Conservation (phyloP, 2,113 vertebrate genomes). For the Strigops habroptila region DNA sequence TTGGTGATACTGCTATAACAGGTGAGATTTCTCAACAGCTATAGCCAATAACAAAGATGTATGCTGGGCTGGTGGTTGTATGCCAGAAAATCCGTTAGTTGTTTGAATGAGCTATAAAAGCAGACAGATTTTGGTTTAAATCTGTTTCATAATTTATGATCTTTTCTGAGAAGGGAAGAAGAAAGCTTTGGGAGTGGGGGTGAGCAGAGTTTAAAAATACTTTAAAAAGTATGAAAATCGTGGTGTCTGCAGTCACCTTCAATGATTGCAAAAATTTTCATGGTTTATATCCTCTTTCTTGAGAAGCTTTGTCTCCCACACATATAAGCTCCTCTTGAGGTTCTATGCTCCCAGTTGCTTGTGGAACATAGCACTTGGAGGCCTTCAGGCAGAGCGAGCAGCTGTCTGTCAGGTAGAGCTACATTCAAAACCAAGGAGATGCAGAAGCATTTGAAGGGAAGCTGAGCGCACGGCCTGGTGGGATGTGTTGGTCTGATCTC, state of each 20-base stretch:
- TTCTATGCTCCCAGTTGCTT: background rate
- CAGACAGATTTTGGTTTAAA: background rate
- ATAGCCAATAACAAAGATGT: background rate
- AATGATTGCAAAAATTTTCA: background rate
- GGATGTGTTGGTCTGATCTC: background rate
- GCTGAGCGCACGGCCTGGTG: too few relatives aligned
- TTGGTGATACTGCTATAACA: background rate
- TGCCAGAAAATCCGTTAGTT: background rate
- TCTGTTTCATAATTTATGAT: background rate
- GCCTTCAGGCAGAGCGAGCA: background rate
- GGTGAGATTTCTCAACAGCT: background rate
- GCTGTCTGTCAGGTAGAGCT: background rate
- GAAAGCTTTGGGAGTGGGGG: background rate
- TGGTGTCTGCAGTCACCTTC: background rate
- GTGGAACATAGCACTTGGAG: background rate
- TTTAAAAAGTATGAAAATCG: background rate
- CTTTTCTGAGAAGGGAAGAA: background rate
- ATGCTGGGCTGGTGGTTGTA: background rate
- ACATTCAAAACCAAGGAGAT: background rate
- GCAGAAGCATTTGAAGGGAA: background rate
- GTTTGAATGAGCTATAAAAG: background rate
- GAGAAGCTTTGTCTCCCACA: background rate
- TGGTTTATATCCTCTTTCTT: background rate
- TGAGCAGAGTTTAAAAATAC: background rate
- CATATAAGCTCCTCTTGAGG: background rate